Evolutionary conservation across 2,797 vertebrate species (phyloP).

Genomic region (Uromys caudimaculatus): DNA sequence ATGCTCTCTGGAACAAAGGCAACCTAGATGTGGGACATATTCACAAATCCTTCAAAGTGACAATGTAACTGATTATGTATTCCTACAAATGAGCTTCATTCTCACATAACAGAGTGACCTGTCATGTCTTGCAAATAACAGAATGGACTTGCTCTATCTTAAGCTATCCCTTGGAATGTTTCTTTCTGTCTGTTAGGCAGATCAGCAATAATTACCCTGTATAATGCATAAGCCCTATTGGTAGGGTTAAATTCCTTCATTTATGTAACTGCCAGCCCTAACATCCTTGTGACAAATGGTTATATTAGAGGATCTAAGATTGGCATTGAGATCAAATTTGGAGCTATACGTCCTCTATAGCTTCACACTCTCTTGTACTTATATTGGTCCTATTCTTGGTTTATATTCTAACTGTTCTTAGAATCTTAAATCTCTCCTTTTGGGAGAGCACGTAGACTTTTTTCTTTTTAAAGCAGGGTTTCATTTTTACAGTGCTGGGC

Average conservation of each 20-base stretch:
- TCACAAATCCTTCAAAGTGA: background rate
- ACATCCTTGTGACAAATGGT: background rate
- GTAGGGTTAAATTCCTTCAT: background rate
- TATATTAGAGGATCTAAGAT: background rate
- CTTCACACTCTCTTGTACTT: background rate
- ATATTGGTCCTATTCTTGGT: background rate
- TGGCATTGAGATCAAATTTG: background rate
- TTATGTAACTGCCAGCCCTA: background rate
- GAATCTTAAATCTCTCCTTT: background rate
- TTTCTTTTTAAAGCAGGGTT: background rate
- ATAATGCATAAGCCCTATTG: background rate
- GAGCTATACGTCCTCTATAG: accelerated
- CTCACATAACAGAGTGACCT: background rate
- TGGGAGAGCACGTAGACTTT: background rate
- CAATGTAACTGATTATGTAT: background rate
- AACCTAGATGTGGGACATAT: background rate
- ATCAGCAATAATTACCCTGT: background rate
- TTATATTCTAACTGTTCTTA: background rate
- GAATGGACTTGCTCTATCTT: background rate
- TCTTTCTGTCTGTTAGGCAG: background rate
- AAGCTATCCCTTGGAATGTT: background rate
- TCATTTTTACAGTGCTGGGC: background rate
- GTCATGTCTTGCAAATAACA: background rate
- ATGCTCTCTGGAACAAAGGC: background rate
- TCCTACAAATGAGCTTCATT: background rate